phyloP scores from a whole-genome alignment of 2,888 invertebrate genomes.

The Lasioglossum villosulum region DNA sequence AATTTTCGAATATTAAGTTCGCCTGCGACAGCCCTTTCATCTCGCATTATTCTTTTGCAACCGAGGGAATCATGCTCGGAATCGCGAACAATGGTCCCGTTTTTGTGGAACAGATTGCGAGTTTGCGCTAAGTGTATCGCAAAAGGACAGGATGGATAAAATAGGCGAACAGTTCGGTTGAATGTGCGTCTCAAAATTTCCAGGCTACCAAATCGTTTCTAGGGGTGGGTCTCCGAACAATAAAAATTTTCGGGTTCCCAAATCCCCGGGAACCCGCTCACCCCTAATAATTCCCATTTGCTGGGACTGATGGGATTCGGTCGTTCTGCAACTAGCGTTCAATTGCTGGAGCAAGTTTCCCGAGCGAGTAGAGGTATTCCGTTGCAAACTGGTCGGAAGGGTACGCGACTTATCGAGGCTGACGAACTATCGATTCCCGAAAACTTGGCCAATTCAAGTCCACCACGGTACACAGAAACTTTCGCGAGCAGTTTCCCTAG shows the following conservation, averaged over 20 bases:
- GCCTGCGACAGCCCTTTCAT: background rate
- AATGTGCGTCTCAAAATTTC: too few species aligned
- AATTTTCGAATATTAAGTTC: background rate
- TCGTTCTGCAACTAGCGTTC: background rate
- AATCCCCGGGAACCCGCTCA: too few species aligned
- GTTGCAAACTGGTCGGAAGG: background rate
- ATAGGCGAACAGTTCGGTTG: background rate
- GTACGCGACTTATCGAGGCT: background rate
- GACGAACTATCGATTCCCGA: background rate
- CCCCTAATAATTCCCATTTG: background rate
- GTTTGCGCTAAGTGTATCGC: background rate
- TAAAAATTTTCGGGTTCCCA: too few species aligned
- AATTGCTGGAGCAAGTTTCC: background rate
- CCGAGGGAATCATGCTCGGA: background rate
- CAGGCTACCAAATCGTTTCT: too few species aligned
- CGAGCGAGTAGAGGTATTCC: background rate
- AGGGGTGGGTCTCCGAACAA: too few species aligned
- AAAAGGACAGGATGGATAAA: background rate
- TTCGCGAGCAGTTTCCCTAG: background rate
- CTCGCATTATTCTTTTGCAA: background rate
- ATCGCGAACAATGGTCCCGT: background rate
- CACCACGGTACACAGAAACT: background rate
- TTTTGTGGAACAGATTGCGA: background rate
- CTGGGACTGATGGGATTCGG: background rate
- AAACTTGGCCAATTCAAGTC: background rate